These are phyloP conservation scores for Theretra japonica DNA, from an alignment of 2,888 invertebrate species.

Conservation along the genomic window DNA sequence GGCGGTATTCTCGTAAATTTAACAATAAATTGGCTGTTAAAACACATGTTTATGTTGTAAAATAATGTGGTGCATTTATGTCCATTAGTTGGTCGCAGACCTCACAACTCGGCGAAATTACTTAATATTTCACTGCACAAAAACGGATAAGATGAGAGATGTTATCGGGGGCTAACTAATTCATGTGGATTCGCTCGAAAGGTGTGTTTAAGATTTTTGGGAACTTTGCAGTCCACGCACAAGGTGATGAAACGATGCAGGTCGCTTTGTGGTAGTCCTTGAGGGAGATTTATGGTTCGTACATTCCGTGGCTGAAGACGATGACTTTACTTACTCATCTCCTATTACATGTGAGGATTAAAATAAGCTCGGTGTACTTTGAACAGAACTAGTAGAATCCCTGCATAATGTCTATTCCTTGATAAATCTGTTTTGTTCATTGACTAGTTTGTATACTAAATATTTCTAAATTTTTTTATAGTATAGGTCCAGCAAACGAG, in stretches of 20 bases:
- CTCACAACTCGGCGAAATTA: neutral
- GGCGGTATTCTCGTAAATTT: neutral
- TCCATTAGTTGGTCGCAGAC: neutral
- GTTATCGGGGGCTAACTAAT: neutral
- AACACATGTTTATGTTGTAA: neutral
- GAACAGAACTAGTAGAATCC: neutral
- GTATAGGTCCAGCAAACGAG: too few species aligned
- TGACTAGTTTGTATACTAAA: too few species aligned
- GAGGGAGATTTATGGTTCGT: too few species aligned
- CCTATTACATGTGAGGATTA: too few species aligned
- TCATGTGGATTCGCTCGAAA: neutral
- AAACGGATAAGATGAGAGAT: neutral
- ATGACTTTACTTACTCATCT: too few species aligned
- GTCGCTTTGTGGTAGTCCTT: too few species aligned
- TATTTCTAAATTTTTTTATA: too few species aligned
- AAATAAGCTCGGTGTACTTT: too few species aligned
- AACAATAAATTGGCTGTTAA: neutral
- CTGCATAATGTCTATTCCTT: neutral
- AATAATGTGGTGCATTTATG: constrained; percentile 2
- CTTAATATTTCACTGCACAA: neutral
- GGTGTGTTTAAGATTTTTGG: too few species aligned
- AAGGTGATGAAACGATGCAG: too few species aligned
- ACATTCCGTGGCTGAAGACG: too few species aligned
- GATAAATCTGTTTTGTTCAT: neutral
- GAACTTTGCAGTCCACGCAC: too few species aligned